phyloP scores from a whole-genome alignment of 2,113 vertebrate species.

The Dasypus novemcinctus region DNA sequence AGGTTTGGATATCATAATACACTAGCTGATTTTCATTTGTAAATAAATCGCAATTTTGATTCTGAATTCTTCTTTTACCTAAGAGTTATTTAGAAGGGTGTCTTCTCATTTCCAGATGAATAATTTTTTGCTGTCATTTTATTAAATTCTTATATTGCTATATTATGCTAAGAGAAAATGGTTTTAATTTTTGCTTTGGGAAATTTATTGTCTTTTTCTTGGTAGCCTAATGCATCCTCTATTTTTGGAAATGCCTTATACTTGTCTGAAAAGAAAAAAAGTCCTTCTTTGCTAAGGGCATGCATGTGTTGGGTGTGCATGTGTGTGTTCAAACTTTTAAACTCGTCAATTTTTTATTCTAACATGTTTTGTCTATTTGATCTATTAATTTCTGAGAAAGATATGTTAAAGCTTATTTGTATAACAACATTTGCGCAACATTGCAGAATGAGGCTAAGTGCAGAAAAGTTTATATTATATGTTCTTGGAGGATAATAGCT shows the following conservation, averaged over 20 bases:
- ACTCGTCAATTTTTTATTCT: neutral
- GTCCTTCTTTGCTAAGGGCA: neutral
- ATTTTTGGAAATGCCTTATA: neutral
- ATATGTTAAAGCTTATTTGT: neutral
- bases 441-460: neutral
- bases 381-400: neutral
- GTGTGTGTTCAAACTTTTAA: neutral
- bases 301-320: too few relatives aligned
- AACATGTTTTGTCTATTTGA: neutral
- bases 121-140: neutral
- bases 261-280: neutral
- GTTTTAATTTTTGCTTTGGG: neutral
- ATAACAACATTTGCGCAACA: neutral
- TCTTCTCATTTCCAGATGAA: neutral
- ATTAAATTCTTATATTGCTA: neutral
- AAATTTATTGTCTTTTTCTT: neutral
- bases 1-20: neutral
- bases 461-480: neutral
- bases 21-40: neutral
- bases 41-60: neutral
- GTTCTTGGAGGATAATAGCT: neutral
- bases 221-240: neutral
- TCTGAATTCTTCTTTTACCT: neutral
- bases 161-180: neutral
- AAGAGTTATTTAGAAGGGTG: neutral